Conservation (phyloP, 2,888 invertebrate genomes). For the Cepaea hortensis region DNA sequence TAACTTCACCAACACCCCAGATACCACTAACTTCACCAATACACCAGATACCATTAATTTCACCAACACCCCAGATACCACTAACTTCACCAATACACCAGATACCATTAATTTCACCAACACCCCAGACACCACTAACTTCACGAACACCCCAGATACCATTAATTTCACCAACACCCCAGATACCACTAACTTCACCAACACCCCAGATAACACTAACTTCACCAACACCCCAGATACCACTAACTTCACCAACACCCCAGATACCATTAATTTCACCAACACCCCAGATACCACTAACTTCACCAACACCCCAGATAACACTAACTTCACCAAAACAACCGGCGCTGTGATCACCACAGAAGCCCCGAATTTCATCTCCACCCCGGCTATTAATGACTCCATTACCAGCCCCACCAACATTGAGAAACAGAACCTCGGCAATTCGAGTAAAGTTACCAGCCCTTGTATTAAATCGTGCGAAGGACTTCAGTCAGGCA, state of each 20-base stretch:
- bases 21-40: neutral
- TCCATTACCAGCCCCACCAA: neutral
- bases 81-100: neutral
- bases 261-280: neutral
- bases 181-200: neutral
- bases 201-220: neutral
- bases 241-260: neutral
- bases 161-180: neutral
- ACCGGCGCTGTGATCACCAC: neutral
- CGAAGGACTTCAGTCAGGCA: conserved; percentile 43
- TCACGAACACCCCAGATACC: no score
- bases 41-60: neutral
- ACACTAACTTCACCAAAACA: neutral
- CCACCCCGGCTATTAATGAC: neutral
- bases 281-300: neutral
- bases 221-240: neutral
- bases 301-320: neutral
- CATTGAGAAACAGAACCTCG: no score
- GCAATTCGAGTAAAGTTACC: neutral
- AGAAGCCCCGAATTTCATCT: neutral
- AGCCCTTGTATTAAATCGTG: conserved; percentile 47
- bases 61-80: neutral
- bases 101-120: neutral
- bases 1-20: neutral
- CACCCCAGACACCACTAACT: neutral